Evolutionary conservation across 2,113 vertebrate genomes (phyloP).

Genomic region (Balaeniceps rex): DNA sequence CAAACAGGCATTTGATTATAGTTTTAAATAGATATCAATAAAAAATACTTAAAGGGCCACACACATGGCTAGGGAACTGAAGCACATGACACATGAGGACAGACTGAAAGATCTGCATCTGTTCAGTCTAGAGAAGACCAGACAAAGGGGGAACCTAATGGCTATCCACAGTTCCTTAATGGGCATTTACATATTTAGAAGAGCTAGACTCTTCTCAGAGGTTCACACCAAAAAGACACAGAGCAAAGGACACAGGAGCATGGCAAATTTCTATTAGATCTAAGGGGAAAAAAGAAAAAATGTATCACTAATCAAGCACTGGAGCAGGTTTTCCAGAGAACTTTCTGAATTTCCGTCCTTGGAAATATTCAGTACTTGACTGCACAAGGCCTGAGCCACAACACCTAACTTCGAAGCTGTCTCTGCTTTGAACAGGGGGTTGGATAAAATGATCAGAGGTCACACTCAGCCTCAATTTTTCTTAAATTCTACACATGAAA

Average conservation of each 20-base stretch:
- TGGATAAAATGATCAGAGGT: background rate
- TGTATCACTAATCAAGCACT: background rate
- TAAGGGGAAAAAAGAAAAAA: background rate
- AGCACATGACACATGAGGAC: background rate
- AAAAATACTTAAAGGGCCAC: background rate
- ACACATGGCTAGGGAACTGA: background rate
- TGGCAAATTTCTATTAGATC: background rate
- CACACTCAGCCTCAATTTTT: background rate
- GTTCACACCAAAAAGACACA: background rate
- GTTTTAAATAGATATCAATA: background rate
- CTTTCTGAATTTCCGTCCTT: background rate
- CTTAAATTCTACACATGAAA: background rate
- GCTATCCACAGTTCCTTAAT: background rate
- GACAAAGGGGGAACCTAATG: background rate
- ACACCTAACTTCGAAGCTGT: background rate
- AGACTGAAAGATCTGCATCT: background rate
- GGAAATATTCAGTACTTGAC: background rate
- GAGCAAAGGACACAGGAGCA: background rate
- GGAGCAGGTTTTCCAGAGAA: background rate
- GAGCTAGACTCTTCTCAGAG: background rate
- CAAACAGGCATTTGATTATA: background rate
- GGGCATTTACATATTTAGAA: background rate
- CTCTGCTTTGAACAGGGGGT: background rate
- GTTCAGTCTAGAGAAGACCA: background rate
- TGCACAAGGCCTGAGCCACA: background rate